Evolutionary conservation across 2,888 invertebrate species (phyloP).

Genomic region (Cynaeus angustus): DNA sequence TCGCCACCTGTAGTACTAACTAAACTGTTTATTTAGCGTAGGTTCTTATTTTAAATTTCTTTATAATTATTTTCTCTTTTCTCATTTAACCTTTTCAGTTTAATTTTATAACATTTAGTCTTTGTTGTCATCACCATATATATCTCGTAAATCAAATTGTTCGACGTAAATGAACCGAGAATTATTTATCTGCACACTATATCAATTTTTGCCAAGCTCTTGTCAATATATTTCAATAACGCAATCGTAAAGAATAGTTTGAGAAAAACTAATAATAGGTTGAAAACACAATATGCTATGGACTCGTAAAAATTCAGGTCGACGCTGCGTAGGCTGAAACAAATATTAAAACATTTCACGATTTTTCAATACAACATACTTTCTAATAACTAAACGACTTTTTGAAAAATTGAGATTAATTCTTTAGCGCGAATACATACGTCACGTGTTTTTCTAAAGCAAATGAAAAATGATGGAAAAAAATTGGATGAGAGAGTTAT

Average conservation of each 20-base stretch:
- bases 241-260: constrained; percentile 11
- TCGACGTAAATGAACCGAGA: not conserved
- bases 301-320: not conserved
- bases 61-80: no score
- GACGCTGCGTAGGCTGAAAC: constrained; percentile 12
- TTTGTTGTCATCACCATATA: no score
- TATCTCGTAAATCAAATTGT: no score
- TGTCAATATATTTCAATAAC: constrained; percentile 15
- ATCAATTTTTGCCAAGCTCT: constrained; percentile 23
- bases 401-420: not conserved
- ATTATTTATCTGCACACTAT: not conserved
- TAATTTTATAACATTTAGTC: no score
- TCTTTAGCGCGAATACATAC: not conserved
- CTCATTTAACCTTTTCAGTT: no score
- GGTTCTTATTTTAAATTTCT: no score
- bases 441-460: not conserved
- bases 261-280: constrained; percentile 14
- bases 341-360: constrained; percentile 20
- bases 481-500: no score
- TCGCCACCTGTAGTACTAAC: no score
- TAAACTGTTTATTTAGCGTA: no score
- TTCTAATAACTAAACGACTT: constrained; percentile 13
- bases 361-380: constrained; percentile 8
- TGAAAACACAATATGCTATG: constrained; percentile 8
- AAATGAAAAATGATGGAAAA: no score